Base-by-base conservation (phyloP, 2,113 vertebrate genomes). In the Oryzias javanicus region DNA sequence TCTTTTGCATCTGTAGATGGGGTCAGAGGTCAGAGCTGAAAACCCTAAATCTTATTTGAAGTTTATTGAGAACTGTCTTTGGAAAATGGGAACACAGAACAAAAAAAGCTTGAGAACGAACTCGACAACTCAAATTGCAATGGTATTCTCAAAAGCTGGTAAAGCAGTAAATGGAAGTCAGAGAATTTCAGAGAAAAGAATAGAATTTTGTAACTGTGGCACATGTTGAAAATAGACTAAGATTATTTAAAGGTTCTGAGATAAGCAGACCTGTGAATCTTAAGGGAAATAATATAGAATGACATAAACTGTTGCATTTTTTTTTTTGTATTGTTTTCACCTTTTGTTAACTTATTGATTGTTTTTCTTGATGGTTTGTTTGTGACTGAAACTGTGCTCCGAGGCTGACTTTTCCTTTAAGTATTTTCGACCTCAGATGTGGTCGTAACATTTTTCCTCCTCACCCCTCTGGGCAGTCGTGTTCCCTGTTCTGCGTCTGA, bases 281-380 rank as follows among this genome's bases (percentile, higher is more conserved):
- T 35, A 35, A 35, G 35, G 35, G 35, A 35, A 35, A 35, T 35
- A 52, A 70, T 46, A 25, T 41, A 47, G 47, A 75, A 64, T 47
- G 58, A 67, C 49, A 59, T 68, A 13, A 50, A 59, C 40, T 64
- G 61, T 46, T 54, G 13, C 42, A 50, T 2, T 19, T 1, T 14
- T n/a, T 50, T 6, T 14, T n/a, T 50, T 6, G 4, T 41, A 15
- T 49, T 60, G 1, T 8, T 6, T 71, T 46, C 17, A 53, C 0
- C 42, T 15, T 6, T 49, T 42, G 42, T 47, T 57, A 41, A 57
- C 1, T 1, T 47, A 49, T 70, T 64, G 12, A 49, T 25, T 64
- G 51, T 6, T 56, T 70, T 55, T 48, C 54, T 47, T 48, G 12
- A 50, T 53, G 24, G 27, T 53, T 67, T 67, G 3, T 2, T 20